Conservation (phyloP, 37 sponge, comb jelly and placozoan genomes). For the Agelas oroides region DNA sequence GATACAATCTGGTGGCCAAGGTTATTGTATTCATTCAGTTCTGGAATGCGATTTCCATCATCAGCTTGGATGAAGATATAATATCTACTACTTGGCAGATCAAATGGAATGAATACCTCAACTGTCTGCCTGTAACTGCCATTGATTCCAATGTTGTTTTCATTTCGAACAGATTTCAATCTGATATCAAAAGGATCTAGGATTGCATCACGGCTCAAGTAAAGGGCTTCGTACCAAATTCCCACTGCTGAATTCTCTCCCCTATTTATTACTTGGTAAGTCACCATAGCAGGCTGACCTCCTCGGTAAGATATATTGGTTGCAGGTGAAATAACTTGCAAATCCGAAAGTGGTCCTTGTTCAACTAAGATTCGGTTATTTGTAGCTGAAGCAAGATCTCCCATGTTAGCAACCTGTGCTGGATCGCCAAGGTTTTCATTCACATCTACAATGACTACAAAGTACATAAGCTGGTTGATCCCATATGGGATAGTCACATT, state of each 20-base stretch:
- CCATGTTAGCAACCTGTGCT: no score
- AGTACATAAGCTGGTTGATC: slow-evolving; percentile 5
- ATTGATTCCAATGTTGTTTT: not conserved
- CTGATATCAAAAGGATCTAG: slow-evolving; percentile 54
- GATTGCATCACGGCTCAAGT: slow-evolving; percentile 16
- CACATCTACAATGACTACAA: slow-evolving; percentile 19
- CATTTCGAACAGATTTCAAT: slow-evolving; percentile 8
- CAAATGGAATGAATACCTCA: slow-evolving; percentile 31
- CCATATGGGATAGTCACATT: slow-evolving; percentile 7
- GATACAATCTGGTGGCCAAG: not conserved
- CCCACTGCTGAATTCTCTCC: slow-evolving; percentile 13
- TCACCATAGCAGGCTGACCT: slow-evolving; percentile 14
- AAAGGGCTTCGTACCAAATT: slow-evolving; percentile 30
- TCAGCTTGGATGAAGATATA: slow-evolving; percentile 36
- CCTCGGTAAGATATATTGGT: not conserved
- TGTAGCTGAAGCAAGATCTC: no score
- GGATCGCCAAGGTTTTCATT: slow-evolving; percentile 22
- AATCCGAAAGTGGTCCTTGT: slow-evolving; percentile 30
- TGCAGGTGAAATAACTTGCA: not conserved
- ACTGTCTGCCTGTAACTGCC: not conserved
- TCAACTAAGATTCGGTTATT: slow-evolving; percentile 2
- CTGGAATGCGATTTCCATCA: slow-evolving; percentile 23
- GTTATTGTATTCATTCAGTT: slow-evolving; percentile 28
- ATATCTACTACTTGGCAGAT: slow-evolving; percentile 22
- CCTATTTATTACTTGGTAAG: slow-evolving; percentile 6